phyloP scores from a whole-genome alignment of 2,888 invertebrate genomes.

The Pterobdella sp. region DNA sequence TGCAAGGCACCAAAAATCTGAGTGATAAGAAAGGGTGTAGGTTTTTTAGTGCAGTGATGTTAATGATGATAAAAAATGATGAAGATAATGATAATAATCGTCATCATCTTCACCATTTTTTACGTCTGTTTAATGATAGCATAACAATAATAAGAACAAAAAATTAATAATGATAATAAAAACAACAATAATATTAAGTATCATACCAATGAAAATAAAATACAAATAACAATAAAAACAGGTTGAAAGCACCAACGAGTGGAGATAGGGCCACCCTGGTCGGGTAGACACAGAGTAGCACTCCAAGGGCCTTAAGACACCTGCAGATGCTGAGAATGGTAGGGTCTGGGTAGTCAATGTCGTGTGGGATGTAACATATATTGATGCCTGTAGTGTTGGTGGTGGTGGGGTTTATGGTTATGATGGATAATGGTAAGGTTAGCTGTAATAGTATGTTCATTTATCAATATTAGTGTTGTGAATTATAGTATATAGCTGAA shows the following conservation, averaged over 20 bases:
- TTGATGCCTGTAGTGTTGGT: conserved; percentile 15
- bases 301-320: conserved; percentile 7
- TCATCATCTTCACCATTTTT: conserved; percentile 43
- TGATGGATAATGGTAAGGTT: not conserved
- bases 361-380: conserved; percentile 2
- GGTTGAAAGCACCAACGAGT: not conserved
- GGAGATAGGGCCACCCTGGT: not conserved
- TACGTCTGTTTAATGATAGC: too few relatives aligned
- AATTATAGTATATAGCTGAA: not conserved
- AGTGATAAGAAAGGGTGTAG: conserved; percentile 30
- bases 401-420: not conserved
- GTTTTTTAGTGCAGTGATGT: conserved; percentile 49
- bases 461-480: too few relatives aligned
- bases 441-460: not conserved
- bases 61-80: conserved; percentile 77
- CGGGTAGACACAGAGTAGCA: conserved; percentile 16
- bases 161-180: too few relatives aligned
- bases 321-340: conserved; percentile 1
- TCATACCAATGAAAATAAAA: not conserved
- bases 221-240: not conserved
- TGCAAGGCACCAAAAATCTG: conserved; percentile 76
- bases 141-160: too few relatives aligned
- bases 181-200: too few relatives aligned
- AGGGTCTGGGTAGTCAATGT: not conserved
- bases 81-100: conserved; percentile 92